Evolutionary conservation across 2,888 invertebrate genomes (phyloP), one percentile per base, ranked within the genome.

Genomic region (Acanthococcus lagerstroemiae): DNA sequence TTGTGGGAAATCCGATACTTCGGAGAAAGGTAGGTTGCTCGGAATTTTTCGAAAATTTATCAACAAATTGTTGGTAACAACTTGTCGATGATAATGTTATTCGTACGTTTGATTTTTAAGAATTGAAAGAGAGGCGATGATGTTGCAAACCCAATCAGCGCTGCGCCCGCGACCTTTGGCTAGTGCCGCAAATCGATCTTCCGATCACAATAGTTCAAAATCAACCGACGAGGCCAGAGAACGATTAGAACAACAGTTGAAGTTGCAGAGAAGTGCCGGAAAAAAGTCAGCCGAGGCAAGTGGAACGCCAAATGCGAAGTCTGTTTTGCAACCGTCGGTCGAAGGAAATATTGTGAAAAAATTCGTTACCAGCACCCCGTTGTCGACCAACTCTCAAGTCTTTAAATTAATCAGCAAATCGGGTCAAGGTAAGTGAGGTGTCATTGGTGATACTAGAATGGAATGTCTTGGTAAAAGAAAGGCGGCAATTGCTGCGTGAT

Each of bases 1-100:
- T 77, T 97, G 45, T 96, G 95, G 95, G 95, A 96, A 78, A 94
- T 96, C 68, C 91, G 91, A 73, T 87, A 89, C 73, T 94, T 92
- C 75, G 90, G 90, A 22, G 93, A 94, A 76, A 85, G 84, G 70
- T 63, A 66, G 26, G 25, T 52, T 50, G 9, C 17, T n/a, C n/a
- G n/a, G n/a, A n/a, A n/a, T n/a, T n/a, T n/a, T n/a, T n/a, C n/a
- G n/a, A n/a, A n/a, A n/a, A n/a, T n/a, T n/a, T n/a, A n/a, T n/a
- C n/a, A n/a, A n/a, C n/a, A n/a, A n/a, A n/a, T n/a, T n/a, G n/a
- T n/a, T n/a, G n/a, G n/a, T n/a, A n/a, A n/a, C n/a, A n/a, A n/a
- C n/a, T n/a, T n/a, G n/a, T 9, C 24, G 1, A 27, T 27, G 7
- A 21, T 3, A 19, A 24, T 55, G 5, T 17, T 7, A 46, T 55